These are phyloP conservation scores for Nasonia giraulti DNA, from an alignment of 1,140 invertebrate species.

Conservation along the genomic window DNA sequence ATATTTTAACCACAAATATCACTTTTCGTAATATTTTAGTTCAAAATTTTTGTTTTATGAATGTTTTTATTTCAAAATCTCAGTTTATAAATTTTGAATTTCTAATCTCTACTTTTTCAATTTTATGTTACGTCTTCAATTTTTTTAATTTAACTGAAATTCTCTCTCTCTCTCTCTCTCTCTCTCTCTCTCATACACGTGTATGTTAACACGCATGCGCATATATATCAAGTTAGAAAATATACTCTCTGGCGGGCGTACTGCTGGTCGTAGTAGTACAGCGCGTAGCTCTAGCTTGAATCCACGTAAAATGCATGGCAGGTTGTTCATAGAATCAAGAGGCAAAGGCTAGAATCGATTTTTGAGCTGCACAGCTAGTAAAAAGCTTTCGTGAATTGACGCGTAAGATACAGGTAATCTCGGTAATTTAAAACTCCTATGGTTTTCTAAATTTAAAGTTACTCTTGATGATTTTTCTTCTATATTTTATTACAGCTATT, in stretches of 20 bases:
- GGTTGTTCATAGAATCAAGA: background rate
- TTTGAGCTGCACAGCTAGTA: background rate
- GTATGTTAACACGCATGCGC: background rate
- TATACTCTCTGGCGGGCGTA: background rate
- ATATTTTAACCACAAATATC: too few relatives aligned
- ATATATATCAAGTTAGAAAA: background rate
- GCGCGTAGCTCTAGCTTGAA: background rate
- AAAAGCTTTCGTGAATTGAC: background rate
- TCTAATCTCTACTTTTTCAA: too few relatives aligned
- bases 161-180: too few relatives aligned
- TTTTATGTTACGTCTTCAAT: too few relatives aligned
- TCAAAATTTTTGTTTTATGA: too few relatives aligned
- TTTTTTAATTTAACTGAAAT: too few relatives aligned
- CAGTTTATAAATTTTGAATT: too few relatives aligned
- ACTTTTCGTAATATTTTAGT: too few relatives aligned
- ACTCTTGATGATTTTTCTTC: background rate
- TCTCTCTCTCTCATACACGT: background rate
- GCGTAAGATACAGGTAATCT: background rate
- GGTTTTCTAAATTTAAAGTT: background rate
- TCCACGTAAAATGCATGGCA: background rate
- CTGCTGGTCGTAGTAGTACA: slow-evolving; percentile 4
- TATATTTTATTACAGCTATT: background rate
- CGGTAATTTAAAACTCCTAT: background rate
- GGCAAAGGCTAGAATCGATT: background rate
- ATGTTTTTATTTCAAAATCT: too few relatives aligned